phyloP scores from a whole-genome alignment of 1,140 invertebrate species.

The Magallana angulata region DNA sequence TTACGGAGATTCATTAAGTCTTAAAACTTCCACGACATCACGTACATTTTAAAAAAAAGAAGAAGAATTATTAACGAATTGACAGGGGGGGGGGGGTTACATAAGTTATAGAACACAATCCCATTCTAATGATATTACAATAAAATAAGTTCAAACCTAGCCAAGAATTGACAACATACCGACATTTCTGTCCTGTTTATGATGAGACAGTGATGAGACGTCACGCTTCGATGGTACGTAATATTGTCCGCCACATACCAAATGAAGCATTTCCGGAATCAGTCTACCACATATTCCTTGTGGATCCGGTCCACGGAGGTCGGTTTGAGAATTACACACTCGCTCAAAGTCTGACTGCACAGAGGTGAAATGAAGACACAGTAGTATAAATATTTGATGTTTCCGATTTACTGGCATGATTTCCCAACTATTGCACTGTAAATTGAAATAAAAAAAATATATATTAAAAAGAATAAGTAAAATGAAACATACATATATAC shows the following conservation, averaged over 20 bases:
- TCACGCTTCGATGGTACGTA: slow-evolving; percentile 12
- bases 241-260: not conserved
- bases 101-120: too few species aligned
- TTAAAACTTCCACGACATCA: too few species aligned
- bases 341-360: slow-evolving; percentile 24
- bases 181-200: not conserved
- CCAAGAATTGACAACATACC: not conserved
- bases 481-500: too few species aligned
- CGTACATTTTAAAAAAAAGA: too few species aligned
- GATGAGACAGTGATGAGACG: not conserved
- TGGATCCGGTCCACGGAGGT: not conserved
- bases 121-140: too few species aligned
- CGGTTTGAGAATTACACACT: slow-evolving; percentile 14
- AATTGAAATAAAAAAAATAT: not conserved
- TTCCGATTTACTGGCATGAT: slow-evolving; percentile 8
- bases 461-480: too few species aligned
- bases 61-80: too few species aligned
- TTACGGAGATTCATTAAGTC: too few species aligned
- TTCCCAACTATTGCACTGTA: not conserved
- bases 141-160: too few species aligned
- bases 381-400: slow-evolving; percentile 15
- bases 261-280: slow-evolving; percentile 22
- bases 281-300: not conserved
- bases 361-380: slow-evolving; percentile 2
- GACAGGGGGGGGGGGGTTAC: too few species aligned